Conservation (phyloP, 2,888 invertebrate species). For the Agrotis clavis region DNA sequence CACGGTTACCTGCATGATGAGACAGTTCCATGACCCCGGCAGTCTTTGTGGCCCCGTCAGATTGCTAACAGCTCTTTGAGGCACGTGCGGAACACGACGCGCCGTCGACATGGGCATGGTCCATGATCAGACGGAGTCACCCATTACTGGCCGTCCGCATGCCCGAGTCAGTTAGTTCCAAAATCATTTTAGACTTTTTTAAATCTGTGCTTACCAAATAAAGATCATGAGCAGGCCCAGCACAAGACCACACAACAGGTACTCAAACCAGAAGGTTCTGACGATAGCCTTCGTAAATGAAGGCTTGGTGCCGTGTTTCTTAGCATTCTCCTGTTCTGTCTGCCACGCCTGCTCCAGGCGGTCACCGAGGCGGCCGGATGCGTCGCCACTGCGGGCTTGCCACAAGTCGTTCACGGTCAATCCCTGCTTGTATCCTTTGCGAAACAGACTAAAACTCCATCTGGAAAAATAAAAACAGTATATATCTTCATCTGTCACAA, state of each 20-base stretch:
- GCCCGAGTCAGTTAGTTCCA: too few relatives aligned
- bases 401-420: conserved; percentile 91
- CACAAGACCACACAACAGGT: conserved; percentile 86
- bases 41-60: too few relatives aligned
- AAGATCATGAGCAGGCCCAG: conserved; percentile 64
- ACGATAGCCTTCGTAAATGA: conserved; percentile 87
- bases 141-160: too few relatives aligned
- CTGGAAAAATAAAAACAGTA: conserved; percentile 55
- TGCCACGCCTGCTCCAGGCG: conserved; percentile 91
- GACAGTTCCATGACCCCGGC: not conserved
- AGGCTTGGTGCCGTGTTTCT: conserved; percentile 81
- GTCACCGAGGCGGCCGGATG: conserved; percentile 91
- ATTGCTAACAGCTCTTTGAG: too few relatives aligned
- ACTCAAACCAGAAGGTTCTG: conserved; percentile 88
- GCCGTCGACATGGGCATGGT: too few relatives aligned
- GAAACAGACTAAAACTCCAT: conserved; percentile 84
- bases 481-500: not conserved
- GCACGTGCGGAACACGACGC: too few relatives aligned
- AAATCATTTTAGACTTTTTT: not conserved
- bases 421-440: conserved; percentile 90
- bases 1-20: too few relatives aligned
- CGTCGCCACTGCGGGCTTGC: conserved; percentile 89
- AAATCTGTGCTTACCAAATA: conserved; percentile 44
- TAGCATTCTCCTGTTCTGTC: conserved; percentile 83
- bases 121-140: too few relatives aligned